These are phyloP conservation scores for Pseudorectes ferrugineus DNA, from an alignment of 2,113 vertebrate species.

Conservation along the genomic window DNA sequence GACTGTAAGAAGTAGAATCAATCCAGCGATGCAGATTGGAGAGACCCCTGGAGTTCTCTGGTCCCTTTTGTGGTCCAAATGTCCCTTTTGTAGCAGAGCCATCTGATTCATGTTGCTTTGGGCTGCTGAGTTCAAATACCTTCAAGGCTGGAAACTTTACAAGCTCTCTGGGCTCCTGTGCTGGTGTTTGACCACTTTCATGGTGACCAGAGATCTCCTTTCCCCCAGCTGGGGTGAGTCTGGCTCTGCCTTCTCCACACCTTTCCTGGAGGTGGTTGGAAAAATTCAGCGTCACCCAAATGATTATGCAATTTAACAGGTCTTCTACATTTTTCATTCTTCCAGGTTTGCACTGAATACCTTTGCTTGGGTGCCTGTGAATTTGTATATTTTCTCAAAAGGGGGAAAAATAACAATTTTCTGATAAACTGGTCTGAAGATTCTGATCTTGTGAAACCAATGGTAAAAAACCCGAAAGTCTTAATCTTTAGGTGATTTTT, in stretches of 20 bases:
- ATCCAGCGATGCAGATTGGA: not conserved
- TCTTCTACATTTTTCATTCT: not conserved
- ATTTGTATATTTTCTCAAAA: not conserved
- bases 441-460: not conserved
- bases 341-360: not conserved
- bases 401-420: not conserved
- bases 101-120: not conserved
- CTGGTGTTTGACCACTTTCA: not conserved
- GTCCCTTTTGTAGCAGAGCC: not conserved
- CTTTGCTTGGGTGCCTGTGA: not conserved
- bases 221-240: not conserved
- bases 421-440: not conserved
- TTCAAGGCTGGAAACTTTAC: not conserved
- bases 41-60: not conserved
- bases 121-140: not conserved
- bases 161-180: not conserved
- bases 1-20: not conserved
- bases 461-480: not conserved
- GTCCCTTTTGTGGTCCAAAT: not conserved
- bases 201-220: not conserved
- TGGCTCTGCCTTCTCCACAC: not conserved
- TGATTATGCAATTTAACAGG: not conserved
- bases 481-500: not conserved
- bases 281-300: not conserved
- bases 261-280: rapidly evolving